A percentile compares a stretch with the other conserved stretches of the same genome.
Evolutionary conservation across 2,797 vertebrate species (phyloP).

Genomic region (Epinephelus awoara): DNA sequence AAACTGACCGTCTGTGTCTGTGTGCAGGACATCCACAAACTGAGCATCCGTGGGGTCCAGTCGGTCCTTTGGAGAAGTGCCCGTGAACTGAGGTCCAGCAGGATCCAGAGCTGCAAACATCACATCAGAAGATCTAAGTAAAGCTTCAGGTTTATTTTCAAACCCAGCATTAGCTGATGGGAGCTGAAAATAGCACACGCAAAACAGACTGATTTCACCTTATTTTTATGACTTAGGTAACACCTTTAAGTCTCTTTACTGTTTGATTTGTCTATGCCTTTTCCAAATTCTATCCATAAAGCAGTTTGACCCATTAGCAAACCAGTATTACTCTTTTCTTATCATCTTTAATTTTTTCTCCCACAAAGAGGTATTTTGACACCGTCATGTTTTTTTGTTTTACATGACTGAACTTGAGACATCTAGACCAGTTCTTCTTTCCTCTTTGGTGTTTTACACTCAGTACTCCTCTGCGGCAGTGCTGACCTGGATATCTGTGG

Average conservation of each 20-base stretch:
- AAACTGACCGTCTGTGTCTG: conserved; percentile 89
- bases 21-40: conserved; percentile 95
- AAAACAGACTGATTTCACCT: neutral
- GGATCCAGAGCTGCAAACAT: conserved; percentile 91
- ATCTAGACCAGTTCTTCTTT: neutral
- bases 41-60: conserved; percentile 90
- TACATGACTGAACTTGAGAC: neutral
- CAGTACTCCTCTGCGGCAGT: neutral
- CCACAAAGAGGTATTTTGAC: neutral
- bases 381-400: neutral
- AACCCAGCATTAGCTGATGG: neutral
- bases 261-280: neutral
- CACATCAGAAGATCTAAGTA: conserved; percentile 1
- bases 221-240: neutral
- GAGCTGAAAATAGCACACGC: neutral
- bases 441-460: neutral
- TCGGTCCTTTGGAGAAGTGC: conserved; percentile 71
- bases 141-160: neutral
- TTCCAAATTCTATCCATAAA: neutral
- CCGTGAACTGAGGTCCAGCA: conserved; percentile 91
- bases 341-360: neutral
- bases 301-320: neutral
- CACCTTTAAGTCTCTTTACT: neutral
- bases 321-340: neutral
- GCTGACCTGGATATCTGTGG: neutral